These are phyloP conservation scores for Dryobotodes eremita DNA, from an alignment of 2,888 invertebrate genomes.

Conservation along the genomic window DNA sequence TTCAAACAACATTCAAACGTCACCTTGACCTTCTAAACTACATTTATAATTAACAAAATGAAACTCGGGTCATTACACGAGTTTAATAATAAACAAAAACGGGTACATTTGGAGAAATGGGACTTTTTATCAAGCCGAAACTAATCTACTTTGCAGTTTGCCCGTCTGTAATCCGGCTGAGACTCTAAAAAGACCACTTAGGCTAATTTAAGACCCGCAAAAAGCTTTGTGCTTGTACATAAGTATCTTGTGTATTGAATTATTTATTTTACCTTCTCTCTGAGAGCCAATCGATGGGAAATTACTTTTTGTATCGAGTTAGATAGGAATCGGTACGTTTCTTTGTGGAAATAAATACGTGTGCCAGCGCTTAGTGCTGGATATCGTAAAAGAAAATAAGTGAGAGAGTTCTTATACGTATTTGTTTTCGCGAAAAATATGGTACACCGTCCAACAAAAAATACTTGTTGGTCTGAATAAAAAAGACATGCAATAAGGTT, in stretches of 20 bases:
- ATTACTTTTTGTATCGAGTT: conserved; percentile 54
- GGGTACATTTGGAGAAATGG: conserved; percentile 53
- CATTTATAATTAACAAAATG: conserved; percentile 25
- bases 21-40: conserved; percentile 20
- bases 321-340: conserved; percentile 43
- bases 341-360: conserved; percentile 26
- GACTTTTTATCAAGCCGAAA: conserved; percentile 51
- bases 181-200: conserved; percentile 65
- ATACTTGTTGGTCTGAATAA: conserved; percentile 10
- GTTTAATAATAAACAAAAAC: conserved; percentile 53
- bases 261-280: conserved; percentile 60
- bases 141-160: conserved; percentile 58
- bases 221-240: conserved; percentile 54
- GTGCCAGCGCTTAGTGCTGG: background rate
- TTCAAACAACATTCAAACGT: conserved; percentile 6
- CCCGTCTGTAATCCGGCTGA: conserved; percentile 53
- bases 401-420: background rate
- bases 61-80: conserved; percentile 25
- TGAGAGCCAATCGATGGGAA: conserved; percentile 54
- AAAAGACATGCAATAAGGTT: background rate
- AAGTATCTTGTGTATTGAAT: conserved; percentile 62
- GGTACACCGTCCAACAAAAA: background rate
- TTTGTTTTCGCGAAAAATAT: conserved; percentile 8
- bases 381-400: background rate
- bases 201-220: conserved; percentile 62